A percentile compares a stretch with the other conserved stretches of the same genome.
phyloP scores from a whole-genome alignment of 2,888 invertebrate species.

The Elmis aenea region DNA sequence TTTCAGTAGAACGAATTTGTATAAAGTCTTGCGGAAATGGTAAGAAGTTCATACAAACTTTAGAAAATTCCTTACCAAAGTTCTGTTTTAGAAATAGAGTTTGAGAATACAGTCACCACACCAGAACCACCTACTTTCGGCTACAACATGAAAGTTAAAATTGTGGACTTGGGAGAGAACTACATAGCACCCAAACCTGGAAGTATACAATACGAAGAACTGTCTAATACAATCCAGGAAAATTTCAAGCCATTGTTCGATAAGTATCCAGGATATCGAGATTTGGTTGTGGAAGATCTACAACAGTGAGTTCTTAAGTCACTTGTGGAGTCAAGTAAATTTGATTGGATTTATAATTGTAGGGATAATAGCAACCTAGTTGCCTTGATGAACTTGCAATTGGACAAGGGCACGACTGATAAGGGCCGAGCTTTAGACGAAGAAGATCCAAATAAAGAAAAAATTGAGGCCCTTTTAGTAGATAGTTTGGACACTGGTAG shows the following conservation, averaged over 20 bases:
- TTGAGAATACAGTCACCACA: slow-evolving; percentile 46
- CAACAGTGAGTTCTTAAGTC: slow-evolving; percentile 54
- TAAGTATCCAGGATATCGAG: slow-evolving; percentile 67
- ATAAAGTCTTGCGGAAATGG: slow-evolving; percentile 77
- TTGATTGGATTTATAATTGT: slow-evolving; percentile 19
- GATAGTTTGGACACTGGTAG: slow-evolving; percentile 68
- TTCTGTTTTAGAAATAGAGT: too few species aligned
- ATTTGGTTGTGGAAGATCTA: slow-evolving; percentile 64
- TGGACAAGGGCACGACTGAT: slow-evolving; percentile 65
- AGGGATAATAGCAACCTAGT: slow-evolving; percentile 63
- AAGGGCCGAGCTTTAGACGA: slow-evolving; percentile 50
- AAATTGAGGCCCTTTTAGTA: slow-evolving; percentile 55
- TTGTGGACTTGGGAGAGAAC: slow-evolving; percentile 71
- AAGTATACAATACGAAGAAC: slow-evolving; percentile 66
- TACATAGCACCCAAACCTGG: slow-evolving; percentile 70
- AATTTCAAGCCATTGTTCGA: slow-evolving; percentile 59
- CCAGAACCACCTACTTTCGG: slow-evolving; percentile 61
- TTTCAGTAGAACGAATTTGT: slow-evolving; percentile 74
- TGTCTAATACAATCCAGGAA: slow-evolving; percentile 61
- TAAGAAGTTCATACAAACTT: slow-evolving; percentile 33
- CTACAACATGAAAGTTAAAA: slow-evolving; percentile 68
- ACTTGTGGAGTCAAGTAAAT: slow-evolving; percentile 5
- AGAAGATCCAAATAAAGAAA: slow-evolving; percentile 32
- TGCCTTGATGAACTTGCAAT: slow-evolving; percentile 69
- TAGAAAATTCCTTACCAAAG: not conserved